Evolutionary conservation across 2,797 vertebrate genomes (phyloP), one percentile per base, ranked within the genome.

Genomic region (Coregonus suidteri): DNA sequence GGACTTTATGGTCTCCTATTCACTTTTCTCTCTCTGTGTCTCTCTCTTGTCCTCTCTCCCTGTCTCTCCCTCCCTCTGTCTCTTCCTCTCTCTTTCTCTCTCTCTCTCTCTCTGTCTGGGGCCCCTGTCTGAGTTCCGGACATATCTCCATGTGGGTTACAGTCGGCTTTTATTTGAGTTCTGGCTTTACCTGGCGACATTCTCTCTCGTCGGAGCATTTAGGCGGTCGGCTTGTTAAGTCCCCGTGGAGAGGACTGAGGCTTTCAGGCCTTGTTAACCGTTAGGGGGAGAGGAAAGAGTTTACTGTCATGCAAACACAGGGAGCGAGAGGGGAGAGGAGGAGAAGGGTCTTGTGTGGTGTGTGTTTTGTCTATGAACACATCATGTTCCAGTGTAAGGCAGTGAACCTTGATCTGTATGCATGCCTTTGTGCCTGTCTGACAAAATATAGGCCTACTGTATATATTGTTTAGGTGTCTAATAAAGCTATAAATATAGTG

Each of bases 121-220:
- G 16, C 54, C 54, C 18, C 54, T 56, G 54, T 59, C 54, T 59
- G 18, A n/a, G 56, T n/a, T 59, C 56, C 2, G 56, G 6, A 41
- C 41, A 41, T 41, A 41, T 41, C 41, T 41, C 1, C 7, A 41
- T 9, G 41, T 41, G 41, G 41, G 41, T 47, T 47, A 25, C 25
- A 2, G 41, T 41, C 56, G n/a, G 56, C 78, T 54, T 80, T 79
- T 77, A 73, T 83, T 78, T 85, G 70, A 25, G 25, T 11, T 34
- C 20, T 16, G 53, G 4, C n/a, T 65, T 76, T 35, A 67, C 30
- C 65, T 18, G 65, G 74, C 78, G 64, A 64, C 74, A 41, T 30
- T 80, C 56, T 81, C 64, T 81, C 68, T 69, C 86, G 82, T 87
- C 16, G 6, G 56, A 20, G 56, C 18, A 9, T 59, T 59, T 59